phyloP scores from a whole-genome alignment of 2,797 vertebrate species.

The Tadarida brasiliensis region DNA sequence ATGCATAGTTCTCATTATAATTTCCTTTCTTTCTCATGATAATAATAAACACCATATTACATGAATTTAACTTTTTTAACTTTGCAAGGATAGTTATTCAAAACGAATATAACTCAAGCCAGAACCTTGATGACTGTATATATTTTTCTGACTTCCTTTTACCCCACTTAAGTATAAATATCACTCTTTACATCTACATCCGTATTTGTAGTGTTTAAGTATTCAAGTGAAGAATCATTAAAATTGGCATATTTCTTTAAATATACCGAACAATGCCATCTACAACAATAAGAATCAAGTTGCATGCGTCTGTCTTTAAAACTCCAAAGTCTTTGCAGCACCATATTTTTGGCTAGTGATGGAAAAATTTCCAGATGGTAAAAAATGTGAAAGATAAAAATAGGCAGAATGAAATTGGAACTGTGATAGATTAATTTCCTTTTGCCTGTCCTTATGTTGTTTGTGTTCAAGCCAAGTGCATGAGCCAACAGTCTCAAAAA shows the following conservation, averaged over 20 bases:
- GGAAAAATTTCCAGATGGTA: constrained; percentile 72
- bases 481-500: constrained; percentile 32
- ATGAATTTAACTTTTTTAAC: not conserved
- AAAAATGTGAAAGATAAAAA: constrained; percentile 76
- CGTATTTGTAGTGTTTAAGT: not conserved
- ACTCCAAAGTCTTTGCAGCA: constrained; percentile 31
- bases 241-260: constrained; percentile 16
- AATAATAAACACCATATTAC: not conserved
- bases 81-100: not conserved
- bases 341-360: constrained; percentile 66
- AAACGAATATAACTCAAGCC: not conserved
- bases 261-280: not conserved
- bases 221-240: not conserved
- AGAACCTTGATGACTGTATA: not conserved
- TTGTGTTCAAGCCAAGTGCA: constrained; percentile 61
- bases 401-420: constrained; percentile 74
- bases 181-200: not conserved
- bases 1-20: not conserved
- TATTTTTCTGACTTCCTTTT: not conserved
- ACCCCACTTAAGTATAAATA: not conserved
- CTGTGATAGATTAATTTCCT: constrained; percentile 75
- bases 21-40: not conserved
- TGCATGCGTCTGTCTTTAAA: constrained; percentile 12
- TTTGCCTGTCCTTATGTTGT: constrained; percentile 72
- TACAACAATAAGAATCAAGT: not conserved